phyloP scores from a whole-genome alignment of 2,797 vertebrate species.

The Enteromius trimaculatus region DNA sequence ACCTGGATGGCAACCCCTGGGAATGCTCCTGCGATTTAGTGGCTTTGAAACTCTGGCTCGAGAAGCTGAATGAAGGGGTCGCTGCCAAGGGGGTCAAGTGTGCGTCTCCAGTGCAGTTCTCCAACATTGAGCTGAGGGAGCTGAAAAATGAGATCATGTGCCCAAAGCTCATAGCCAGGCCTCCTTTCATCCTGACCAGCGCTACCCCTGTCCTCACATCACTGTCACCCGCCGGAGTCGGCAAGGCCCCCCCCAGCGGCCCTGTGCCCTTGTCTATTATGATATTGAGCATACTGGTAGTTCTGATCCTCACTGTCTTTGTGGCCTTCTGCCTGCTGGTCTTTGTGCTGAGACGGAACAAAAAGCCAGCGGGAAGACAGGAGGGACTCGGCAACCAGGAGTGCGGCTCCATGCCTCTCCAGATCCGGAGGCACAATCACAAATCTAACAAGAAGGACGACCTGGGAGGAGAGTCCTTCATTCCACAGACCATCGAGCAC shows the following conservation, averaged over 20 bases:
- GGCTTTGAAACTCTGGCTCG: slow-evolving; percentile 95
- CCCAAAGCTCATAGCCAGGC: slow-evolving; percentile 90
- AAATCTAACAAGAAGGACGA: slow-evolving; percentile 91
- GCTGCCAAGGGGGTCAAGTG: slow-evolving; percentile 94
- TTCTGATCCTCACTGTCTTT: slow-evolving; percentile 97
- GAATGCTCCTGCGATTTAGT: slow-evolving; percentile 98
- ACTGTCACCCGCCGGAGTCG: slow-evolving; percentile 86
- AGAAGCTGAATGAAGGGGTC: slow-evolving; percentile 91
- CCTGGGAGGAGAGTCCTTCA: slow-evolving; percentile 90
- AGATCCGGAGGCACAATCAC: slow-evolving; percentile 89
- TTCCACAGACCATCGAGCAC: slow-evolving; percentile 98
- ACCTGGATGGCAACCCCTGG: slow-evolving; percentile 97
- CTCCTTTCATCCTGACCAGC: slow-evolving; percentile 85
- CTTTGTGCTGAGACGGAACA: slow-evolving; percentile 95
- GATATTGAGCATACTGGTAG: slow-evolving; percentile 97
- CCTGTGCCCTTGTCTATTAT: slow-evolving; percentile 97
- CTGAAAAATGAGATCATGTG: slow-evolving; percentile 97
- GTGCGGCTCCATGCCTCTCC: slow-evolving; percentile 92
- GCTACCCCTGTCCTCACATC: slow-evolving; percentile 82
- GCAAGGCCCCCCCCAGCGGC: slow-evolving; percentile 90
- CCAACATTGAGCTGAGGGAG: slow-evolving; percentile 91
- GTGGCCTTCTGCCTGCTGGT: slow-evolving; percentile 97
- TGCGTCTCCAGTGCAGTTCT: slow-evolving; percentile 93
- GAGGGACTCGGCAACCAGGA: slow-evolving; percentile 92
- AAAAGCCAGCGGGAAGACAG: slow-evolving; percentile 89